These are phyloP conservation scores for Heterodera carotae DNA, from an alignment of 1,140 invertebrate species.

Conservation along the genomic window DNA sequence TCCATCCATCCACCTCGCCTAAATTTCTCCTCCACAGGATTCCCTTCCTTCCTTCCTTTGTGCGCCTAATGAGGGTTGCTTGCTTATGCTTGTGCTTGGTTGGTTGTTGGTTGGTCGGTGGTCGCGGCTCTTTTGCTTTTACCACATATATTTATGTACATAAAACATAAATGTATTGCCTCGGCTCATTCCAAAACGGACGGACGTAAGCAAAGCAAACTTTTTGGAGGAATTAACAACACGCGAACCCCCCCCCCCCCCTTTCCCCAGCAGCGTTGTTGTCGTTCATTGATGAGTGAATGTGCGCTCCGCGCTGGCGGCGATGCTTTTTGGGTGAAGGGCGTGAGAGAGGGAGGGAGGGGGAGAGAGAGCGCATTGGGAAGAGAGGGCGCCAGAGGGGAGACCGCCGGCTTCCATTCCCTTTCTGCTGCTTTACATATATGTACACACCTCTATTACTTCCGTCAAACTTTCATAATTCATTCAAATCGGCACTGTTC, in stretches of 20 bases:
- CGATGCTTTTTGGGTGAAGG: background rate
- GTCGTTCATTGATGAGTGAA: background rate
- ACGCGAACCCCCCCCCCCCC: background rate
- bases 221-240: background rate
- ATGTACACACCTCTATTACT: too few species aligned
- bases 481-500: too few species aligned
- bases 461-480: too few species aligned
- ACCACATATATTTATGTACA: too few species aligned
- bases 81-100: too few species aligned
- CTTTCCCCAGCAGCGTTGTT: too few species aligned
- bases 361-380: too few species aligned
- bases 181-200: slow-evolving; percentile 1
- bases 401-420: too few species aligned
- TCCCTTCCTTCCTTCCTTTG: background rate
- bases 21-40: background rate
- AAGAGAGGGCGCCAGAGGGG: too few species aligned
- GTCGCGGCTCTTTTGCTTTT: background rate
- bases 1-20: too few species aligned
- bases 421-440: too few species aligned
- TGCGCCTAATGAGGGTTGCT: background rate
- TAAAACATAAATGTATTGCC: background rate
- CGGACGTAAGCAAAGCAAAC: background rate
- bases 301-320: background rate
- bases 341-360: too few species aligned
- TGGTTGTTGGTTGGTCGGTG: background rate